These are phyloP conservation scores for Drosophila nigritarsus DNA, from an alignment of 2,888 invertebrate genomes.

Conservation along the genomic window DNA sequence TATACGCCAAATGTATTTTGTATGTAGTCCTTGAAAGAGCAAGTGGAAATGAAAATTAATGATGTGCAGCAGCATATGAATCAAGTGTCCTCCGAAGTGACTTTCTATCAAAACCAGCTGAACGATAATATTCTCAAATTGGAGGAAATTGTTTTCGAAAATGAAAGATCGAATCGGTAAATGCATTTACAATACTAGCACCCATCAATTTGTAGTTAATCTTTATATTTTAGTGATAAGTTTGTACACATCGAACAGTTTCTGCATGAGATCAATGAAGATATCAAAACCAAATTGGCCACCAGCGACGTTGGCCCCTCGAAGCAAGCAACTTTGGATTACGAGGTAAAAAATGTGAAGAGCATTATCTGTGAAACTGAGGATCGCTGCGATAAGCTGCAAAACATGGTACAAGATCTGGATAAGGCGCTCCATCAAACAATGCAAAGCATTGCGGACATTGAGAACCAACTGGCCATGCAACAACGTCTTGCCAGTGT, in stretches of 20 bases:
- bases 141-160: constrained; percentile 79
- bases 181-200: not conserved
- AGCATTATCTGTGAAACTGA: constrained; percentile 86
- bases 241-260: constrained; percentile 79
- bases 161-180: constrained; percentile 77
- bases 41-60: constrained; percentile 74
- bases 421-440: constrained; percentile 85
- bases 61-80: constrained; percentile 78
- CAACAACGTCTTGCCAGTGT: constrained; percentile 83
- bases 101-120: constrained; percentile 79
- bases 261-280: constrained; percentile 77
- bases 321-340: constrained; percentile 85
- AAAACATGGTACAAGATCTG: constrained; percentile 83
- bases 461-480: constrained; percentile 84
- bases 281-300: constrained; percentile 78
- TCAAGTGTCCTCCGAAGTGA: constrained; percentile 77
- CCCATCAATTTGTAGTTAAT: too few relatives aligned
- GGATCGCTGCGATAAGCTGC: constrained; percentile 86
- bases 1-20: too few relatives aligned
- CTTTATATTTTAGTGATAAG: constrained; percentile 68
- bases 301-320: constrained; percentile 83
- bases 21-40: constrained; percentile 74
- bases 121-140: constrained; percentile 82
- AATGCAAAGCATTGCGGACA: constrained; percentile 85
- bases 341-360: constrained; percentile 86